phyloP scores from a whole-genome alignment of 2,888 invertebrate genomes.

The Hypomecis punctinalis region DNA sequence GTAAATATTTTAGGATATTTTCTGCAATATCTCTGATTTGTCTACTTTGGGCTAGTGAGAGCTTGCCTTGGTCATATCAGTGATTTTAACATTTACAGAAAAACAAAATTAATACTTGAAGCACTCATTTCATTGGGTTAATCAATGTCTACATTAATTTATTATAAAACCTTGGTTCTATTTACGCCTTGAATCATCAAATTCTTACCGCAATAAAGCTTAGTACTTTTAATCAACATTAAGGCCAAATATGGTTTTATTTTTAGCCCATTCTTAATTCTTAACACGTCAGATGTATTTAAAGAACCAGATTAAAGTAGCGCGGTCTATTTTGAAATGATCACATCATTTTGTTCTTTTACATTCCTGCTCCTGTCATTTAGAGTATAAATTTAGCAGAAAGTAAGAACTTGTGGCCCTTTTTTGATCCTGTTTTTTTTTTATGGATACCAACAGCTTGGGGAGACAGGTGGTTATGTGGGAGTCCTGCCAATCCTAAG shows the following conservation, averaged over 20 bases:
- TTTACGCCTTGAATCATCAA: not conserved
- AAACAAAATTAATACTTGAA: too few relatives aligned
- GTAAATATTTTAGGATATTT: too few relatives aligned
- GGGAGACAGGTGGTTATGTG: too few relatives aligned
- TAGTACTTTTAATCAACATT: slow-evolving; percentile 26
- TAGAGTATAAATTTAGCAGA: slow-evolving; percentile 1
- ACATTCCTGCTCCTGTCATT: slow-evolving; percentile 48
- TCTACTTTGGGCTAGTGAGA: too few relatives aligned
- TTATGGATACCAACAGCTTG: too few relatives aligned
- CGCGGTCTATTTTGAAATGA: slow-evolving; percentile 62
- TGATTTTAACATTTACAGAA: too few relatives aligned
- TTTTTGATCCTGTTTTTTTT: too few relatives aligned
- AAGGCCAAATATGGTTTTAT: slow-evolving; percentile 26
- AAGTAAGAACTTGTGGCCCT: not conserved
- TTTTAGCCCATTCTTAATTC: slow-evolving; percentile 32
- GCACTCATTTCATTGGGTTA: not conserved
- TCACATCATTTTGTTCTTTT: slow-evolving; percentile 65
- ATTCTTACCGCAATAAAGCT: slow-evolving; percentile 12
- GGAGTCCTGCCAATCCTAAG: too few relatives aligned
- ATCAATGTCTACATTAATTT: not conserved
- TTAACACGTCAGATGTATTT: slow-evolving; percentile 33
- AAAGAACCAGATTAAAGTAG: slow-evolving; percentile 32
- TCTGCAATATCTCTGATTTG: too few relatives aligned
- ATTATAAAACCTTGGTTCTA: not conserved
- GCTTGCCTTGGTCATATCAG: too few relatives aligned